Evolutionary conservation across 2,113 vertebrate genomes (phyloP).

Genomic region (Phyllostomus discolor): DNA sequence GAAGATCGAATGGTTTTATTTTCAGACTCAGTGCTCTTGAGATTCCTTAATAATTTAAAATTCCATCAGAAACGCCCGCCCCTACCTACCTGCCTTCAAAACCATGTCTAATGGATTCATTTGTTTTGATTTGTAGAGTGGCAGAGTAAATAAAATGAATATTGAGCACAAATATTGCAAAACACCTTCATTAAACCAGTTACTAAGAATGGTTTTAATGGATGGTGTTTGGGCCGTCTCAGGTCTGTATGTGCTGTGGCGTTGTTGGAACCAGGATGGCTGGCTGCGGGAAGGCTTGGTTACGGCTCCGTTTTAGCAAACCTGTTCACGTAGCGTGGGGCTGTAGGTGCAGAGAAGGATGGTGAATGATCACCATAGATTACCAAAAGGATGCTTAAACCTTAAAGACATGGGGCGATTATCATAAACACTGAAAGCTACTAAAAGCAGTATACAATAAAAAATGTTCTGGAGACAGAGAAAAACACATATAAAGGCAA

Average conservation of each 20-base stretch:
- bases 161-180: slow-evolving; percentile 49
- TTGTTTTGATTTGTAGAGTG: slow-evolving; percentile 81
- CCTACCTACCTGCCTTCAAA: not conserved
- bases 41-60: slow-evolving; percentile 78
- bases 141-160: slow-evolving; percentile 68
- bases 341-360: not conserved
- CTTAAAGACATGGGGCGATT: not conserved
- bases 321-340: not conserved
- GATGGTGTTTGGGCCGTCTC: slow-evolving; percentile 13
- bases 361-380: not conserved
- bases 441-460: not conserved
- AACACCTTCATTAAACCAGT: slow-evolving; percentile 36
- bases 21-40: slow-evolving; percentile 74
- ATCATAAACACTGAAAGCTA: not conserved
- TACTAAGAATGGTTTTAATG: slow-evolving; percentile 67
- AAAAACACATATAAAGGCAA: slow-evolving; percentile 16
- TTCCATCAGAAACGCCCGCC: slow-evolving; percentile 70
- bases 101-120: slow-evolving; percentile 70
- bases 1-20: slow-evolving; percentile 79
- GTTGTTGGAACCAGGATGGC: slow-evolving; percentile 27
- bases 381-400: not conserved
- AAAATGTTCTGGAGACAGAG: not conserved
- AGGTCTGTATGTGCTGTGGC: not conserved
- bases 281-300: not conserved
- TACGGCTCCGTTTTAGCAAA: not conserved